phyloP scores from a whole-genome alignment of 2,113 vertebrate species.

The Paedocypris sp. region DNA sequence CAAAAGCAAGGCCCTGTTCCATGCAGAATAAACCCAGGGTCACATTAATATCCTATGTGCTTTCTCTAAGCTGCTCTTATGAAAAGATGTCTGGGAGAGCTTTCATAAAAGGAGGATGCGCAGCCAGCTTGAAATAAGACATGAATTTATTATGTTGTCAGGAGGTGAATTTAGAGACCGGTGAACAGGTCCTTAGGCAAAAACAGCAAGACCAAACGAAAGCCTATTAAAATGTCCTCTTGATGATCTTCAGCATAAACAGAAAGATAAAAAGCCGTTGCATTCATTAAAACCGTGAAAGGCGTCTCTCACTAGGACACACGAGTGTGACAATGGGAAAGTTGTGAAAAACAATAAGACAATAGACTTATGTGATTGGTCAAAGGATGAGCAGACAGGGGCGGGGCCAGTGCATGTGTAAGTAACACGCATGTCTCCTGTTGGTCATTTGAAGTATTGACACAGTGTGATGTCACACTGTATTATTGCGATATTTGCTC shows the following conservation, averaged over 20 bases:
- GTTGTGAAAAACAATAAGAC: neutral
- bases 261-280: neutral
- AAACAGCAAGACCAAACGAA: neutral
- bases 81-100: neutral
- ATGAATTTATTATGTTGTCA: slow-evolving; percentile 13
- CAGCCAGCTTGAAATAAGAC: slow-evolving; percentile 10
- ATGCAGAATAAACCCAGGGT: neutral
- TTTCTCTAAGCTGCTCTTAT: neutral
- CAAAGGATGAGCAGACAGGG: too few relatives aligned
- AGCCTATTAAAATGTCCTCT: neutral
- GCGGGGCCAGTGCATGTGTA: too few relatives aligned
- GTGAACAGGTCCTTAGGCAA: neutral
- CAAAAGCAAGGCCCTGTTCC: neutral
- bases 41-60: slow-evolving; percentile 9
- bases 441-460: too few relatives aligned
- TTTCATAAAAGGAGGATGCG: slow-evolving; percentile 5
- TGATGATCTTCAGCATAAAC: neutral
- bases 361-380: too few relatives aligned
- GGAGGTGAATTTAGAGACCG: neutral
- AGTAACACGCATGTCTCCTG: too few relatives aligned
- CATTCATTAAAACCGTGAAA: neutral
- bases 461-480: too few relatives aligned
- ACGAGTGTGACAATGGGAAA: neutral
- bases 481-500: too few relatives aligned
- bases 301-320: neutral